Conservation (phyloP, 1,140 invertebrate genomes). For the Tetragonula clypearis region DNA sequence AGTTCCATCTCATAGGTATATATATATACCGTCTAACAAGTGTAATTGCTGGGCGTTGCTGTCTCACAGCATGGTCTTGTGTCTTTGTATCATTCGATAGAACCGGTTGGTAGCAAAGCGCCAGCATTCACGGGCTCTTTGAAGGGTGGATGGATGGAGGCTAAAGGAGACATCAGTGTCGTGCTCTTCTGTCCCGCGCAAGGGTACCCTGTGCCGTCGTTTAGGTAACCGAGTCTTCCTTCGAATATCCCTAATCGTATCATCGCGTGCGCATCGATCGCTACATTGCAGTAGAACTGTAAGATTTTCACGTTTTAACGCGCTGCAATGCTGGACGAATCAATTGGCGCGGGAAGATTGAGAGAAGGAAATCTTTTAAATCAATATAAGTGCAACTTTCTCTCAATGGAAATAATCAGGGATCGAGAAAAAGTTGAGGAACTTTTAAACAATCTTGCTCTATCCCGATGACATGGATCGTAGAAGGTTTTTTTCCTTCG, state of each 20-base stretch:
- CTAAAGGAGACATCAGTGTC: neutral
- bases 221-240: conserved; percentile 83
- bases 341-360: too few relatives aligned
- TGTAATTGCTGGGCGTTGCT: neutral
- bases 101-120: conserved; percentile 77
- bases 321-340: too few relatives aligned
- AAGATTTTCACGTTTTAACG: neutral
- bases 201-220: conserved; percentile 86
- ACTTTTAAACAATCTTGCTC: too few relatives aligned
- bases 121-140: conserved; percentile 75
- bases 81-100: conserved; percentile 48
- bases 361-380: too few relatives aligned
- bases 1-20: conserved; percentile 83
- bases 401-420: too few relatives aligned
- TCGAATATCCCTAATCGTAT: neutral
- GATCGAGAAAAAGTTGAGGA: too few relatives aligned
- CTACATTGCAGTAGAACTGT: neutral
- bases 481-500: too few relatives aligned
- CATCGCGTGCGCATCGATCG: neutral
- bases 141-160: conserved; percentile 73
- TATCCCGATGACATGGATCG: too few relatives aligned
- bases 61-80: conserved; percentile 39
- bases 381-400: too few relatives aligned
- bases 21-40: neutral
- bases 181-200: conserved; percentile 85